These are phyloP conservation scores for Eira barbara DNA, from an alignment of 2,113 vertebrate species.

Conservation along the genomic window DNA sequence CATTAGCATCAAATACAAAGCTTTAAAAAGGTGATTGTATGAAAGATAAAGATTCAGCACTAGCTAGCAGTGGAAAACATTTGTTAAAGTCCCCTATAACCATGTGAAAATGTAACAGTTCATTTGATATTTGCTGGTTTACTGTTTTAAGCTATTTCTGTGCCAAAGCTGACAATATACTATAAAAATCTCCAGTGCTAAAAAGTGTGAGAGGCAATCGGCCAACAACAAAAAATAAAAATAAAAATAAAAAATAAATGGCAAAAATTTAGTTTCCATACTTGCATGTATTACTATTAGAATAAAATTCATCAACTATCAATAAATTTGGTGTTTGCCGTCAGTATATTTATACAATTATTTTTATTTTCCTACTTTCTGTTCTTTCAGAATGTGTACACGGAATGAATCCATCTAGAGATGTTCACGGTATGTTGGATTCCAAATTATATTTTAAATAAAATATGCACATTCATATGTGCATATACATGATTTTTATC, in stretches of 20 bases:
- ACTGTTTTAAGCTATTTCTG: background rate
- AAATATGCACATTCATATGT: background rate
- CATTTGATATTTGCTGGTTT: background rate
- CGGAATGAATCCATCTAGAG: constrained; percentile 48
- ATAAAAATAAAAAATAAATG: background rate
- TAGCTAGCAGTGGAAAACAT: background rate
- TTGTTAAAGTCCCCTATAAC: background rate
- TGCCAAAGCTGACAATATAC: background rate
- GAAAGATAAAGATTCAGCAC: constrained; percentile 21
- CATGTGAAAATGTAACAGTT: background rate
- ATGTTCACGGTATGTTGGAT: background rate
- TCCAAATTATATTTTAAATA: background rate
- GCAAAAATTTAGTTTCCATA: background rate
- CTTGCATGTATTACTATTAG: background rate
- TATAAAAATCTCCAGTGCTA: background rate
- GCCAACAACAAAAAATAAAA: background rate
- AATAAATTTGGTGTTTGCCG: background rate
- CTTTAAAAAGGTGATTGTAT: background rate
- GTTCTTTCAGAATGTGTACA: constrained; percentile 46
- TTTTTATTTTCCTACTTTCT: constrained; percentile 45
- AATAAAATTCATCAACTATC: background rate
- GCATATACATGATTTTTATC: background rate
- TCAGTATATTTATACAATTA: background rate
- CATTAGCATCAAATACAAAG: background rate
- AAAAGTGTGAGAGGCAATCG: background rate